A percentile compares a stretch with the other conserved stretches of the same genome.
These are phyloP conservation scores for Plecotus auritus DNA, from an alignment of 2,113 vertebrate genomes.

Conservation along the genomic window DNA sequence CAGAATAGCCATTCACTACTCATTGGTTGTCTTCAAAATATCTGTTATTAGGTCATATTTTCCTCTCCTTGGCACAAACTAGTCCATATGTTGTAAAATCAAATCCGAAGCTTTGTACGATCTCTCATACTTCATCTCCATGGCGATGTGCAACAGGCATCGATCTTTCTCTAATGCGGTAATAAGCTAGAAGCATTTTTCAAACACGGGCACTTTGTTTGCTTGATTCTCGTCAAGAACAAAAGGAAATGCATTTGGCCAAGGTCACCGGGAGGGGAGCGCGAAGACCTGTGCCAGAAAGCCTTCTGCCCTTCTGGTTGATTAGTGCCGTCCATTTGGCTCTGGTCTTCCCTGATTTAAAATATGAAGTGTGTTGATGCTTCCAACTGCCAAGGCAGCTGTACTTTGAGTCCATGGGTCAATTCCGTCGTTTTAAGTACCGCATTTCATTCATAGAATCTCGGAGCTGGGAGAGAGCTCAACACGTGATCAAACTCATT, in stretches of 20 bases:
- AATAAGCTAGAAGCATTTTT: conserved; percentile 55
- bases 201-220: conserved; percentile 24
- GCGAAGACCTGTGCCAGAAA: not conserved
- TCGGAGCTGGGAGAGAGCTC: not conserved
- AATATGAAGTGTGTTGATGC: conserved; percentile 27
- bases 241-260: conserved; percentile 64
- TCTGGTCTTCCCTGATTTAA: conserved; percentile 17
- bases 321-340: conserved; percentile 40
- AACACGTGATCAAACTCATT: conserved; percentile 35
- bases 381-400: conserved; percentile 31
- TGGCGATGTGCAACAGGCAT: not conserved
- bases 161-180: conserved; percentile 48
- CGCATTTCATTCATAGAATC: conserved; percentile 57
- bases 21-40: not conserved
- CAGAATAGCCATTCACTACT: not conserved
- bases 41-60: not conserved
- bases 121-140: not conserved
- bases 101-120: not conserved
- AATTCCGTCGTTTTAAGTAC: conserved; percentile 51
- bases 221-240: conserved; percentile 53
- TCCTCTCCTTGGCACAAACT: not conserved
- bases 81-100: not conserved
- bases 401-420: conserved; percentile 23
- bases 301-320: conserved; percentile 27
- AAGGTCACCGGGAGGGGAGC: conserved; percentile 46